phyloP scores from a whole-genome alignment of 1,140 invertebrate genomes.

The Lepidotrigona ventralis region DNA sequence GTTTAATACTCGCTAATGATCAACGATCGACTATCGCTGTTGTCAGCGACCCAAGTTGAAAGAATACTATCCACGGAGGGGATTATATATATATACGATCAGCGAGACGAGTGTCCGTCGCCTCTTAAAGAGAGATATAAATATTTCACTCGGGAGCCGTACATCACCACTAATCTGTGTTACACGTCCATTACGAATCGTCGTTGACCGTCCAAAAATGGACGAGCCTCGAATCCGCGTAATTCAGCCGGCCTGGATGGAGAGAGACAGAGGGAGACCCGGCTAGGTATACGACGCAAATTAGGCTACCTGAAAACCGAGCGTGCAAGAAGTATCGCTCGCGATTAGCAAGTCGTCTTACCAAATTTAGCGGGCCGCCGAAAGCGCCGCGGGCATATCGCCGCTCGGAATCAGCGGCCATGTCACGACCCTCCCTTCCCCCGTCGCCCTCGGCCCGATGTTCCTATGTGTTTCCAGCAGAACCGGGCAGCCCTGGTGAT shows the following conservation, averaged over 20 bases:
- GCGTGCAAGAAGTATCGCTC: constrained; percentile 54
- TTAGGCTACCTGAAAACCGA: constrained; percentile 54
- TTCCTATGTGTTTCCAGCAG: constrained; percentile 36
- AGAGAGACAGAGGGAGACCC: background rate
- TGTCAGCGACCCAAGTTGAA: background rate
- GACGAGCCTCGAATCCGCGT: constrained; percentile 24
- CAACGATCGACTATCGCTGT: background rate
- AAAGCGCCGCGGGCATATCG: constrained; percentile 47
- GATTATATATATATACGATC: background rate
- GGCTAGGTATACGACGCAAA: constrained; percentile 51
- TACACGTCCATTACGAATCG: constrained; percentile 43
- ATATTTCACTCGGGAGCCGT: constrained; percentile 40
- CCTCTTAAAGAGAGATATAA: constrained; percentile 39
- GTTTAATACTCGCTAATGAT: background rate
- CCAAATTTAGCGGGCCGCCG: constrained; percentile 53
- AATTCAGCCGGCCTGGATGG: background rate
- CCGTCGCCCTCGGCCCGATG: constrained; percentile 8
- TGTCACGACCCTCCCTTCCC: constrained; percentile 51
- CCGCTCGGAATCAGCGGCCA: constrained; percentile 29
- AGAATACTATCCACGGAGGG: background rate
- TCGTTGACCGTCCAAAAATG: constrained; percentile 43
- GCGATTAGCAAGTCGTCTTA: constrained; percentile 57
- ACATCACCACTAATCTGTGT: constrained; percentile 51
- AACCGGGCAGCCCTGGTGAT: constrained; percentile 18
- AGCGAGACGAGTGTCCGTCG: background rate